These are phyloP conservation scores for Centrocercus urophasianus DNA, from an alignment of 2,113 vertebrate genomes.

Conservation along the genomic window DNA sequence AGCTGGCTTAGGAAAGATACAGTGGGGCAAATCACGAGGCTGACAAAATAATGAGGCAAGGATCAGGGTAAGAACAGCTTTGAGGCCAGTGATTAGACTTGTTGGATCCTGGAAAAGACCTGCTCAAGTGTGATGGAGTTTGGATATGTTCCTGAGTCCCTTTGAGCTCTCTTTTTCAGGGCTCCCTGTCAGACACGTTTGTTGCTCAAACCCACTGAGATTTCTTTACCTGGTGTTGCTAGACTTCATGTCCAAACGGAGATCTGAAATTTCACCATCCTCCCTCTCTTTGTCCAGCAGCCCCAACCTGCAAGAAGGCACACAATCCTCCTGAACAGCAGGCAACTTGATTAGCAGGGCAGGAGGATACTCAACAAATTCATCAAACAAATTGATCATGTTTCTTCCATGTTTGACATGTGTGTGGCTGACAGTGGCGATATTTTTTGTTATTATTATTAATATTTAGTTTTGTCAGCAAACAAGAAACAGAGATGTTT, in stretches of 20 bases:
- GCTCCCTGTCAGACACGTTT: neutral
- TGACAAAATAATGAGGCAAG: neutral
- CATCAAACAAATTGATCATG: neutral
- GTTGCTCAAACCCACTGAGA: neutral
- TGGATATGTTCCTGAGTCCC: neutral
- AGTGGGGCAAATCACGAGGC: accelerated
- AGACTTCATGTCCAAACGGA: slow-evolving; percentile 1
- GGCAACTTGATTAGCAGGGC: neutral
- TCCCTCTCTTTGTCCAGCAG: neutral
- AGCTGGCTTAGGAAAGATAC: neutral
- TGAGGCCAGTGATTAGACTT: neutral
- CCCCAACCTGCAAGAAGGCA: neutral
- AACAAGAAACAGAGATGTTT: neutral
- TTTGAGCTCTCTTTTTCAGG: neutral
- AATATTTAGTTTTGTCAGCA: neutral
- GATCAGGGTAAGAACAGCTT: neutral
- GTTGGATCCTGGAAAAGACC: neutral
- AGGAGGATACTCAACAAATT: neutral
- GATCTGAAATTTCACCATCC: slow-evolving; percentile 13
- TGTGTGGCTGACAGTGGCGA: neutral
- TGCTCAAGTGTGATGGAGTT: neutral
- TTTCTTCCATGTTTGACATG: neutral
- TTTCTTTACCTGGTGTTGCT: slow-evolving; percentile 3
- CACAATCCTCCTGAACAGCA: neutral
- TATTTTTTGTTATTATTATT: neutral